Conservation (phyloP, 30 jellyfish, hydroid and myxozoan species). For the Aurelia sp. region DNA sequence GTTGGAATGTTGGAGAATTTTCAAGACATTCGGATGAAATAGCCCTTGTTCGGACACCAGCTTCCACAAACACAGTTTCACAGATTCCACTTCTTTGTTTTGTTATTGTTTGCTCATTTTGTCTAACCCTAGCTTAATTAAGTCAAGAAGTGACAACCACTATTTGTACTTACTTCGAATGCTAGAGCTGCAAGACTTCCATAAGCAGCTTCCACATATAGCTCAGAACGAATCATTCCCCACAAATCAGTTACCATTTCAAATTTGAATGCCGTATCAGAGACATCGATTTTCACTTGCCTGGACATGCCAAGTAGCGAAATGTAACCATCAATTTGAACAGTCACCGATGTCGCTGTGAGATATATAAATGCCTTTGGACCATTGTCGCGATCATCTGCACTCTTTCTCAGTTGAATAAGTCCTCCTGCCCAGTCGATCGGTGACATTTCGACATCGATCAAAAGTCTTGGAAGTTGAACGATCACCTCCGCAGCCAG, state of each 20-base stretch:
- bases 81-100: too few species aligned
- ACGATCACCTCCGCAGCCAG: constrained; percentile 44
- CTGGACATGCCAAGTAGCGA: constrained; percentile 61
- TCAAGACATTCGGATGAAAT: too few species aligned
- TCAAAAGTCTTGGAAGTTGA: constrained; percentile 13
- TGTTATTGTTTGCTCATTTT: too few species aligned
- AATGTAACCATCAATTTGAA: constrained; percentile 73
- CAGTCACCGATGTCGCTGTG: constrained; percentile 16
- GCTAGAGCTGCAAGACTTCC: constrained; percentile 40
- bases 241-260: constrained; percentile 24
- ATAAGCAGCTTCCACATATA: constrained; percentile 74
- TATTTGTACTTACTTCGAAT: constrained; percentile 34
- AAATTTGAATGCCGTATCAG: constrained; percentile 70
- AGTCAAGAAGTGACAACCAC: too few species aligned
- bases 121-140: too few species aligned
- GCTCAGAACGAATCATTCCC: constrained; percentile 33
- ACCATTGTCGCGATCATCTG: constrained; percentile 33
- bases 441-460: constrained; percentile 64
- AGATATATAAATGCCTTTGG: constrained; percentile 64
- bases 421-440: constrained; percentile 60
- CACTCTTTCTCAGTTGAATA: constrained; percentile 30
- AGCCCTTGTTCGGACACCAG: too few species aligned
- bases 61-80: too few species aligned
- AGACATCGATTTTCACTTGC: constrained; percentile 28
- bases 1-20: too few species aligned